These are phyloP conservation scores for Dasypus novemcinctus DNA, from an alignment of 2,113 vertebrate genomes.

Conservation along the genomic window DNA sequence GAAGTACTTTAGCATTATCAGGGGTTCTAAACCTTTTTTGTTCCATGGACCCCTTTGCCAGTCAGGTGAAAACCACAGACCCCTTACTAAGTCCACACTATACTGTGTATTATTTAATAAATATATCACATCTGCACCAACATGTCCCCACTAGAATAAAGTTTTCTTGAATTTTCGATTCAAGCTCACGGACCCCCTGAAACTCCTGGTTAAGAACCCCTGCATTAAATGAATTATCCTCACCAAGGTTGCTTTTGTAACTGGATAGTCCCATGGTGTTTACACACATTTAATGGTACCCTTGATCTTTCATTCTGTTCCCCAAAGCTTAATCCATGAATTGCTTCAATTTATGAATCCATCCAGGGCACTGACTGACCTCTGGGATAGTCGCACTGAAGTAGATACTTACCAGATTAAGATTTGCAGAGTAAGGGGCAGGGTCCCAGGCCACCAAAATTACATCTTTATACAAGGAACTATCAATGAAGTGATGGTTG, in stretches of 20 bases:
- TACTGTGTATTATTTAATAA: too few relatives aligned
- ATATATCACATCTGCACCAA: too few relatives aligned
- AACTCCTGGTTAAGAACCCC: too few relatives aligned
- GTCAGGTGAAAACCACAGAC: too few relatives aligned
- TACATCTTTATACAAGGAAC: conserved; percentile 94
- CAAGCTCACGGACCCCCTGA: too few relatives aligned
- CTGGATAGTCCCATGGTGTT: neutral
- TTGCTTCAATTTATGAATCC: neutral
- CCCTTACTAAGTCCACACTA: too few relatives aligned
- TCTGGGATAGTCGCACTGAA: neutral
- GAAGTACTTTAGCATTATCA: neutral
- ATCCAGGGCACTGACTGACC: neutral
- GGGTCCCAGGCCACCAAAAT: conserved; percentile 97
- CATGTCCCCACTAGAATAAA: too few relatives aligned
- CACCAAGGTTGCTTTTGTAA: neutral
- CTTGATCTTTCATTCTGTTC: neutral
- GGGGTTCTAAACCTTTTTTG: too few relatives aligned
- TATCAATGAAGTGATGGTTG: conserved; percentile 90
- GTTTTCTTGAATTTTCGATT: too few relatives aligned
- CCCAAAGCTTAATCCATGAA: neutral
- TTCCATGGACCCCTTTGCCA: too few relatives aligned
- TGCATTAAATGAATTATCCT: neutral
- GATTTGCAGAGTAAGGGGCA: conserved; percentile 93
- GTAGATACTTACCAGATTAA: conserved; percentile 89
- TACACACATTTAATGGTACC: neutral